Conservation (phyloP, 2,113 vertebrate genomes). For the Oceanodroma tethys region DNA sequence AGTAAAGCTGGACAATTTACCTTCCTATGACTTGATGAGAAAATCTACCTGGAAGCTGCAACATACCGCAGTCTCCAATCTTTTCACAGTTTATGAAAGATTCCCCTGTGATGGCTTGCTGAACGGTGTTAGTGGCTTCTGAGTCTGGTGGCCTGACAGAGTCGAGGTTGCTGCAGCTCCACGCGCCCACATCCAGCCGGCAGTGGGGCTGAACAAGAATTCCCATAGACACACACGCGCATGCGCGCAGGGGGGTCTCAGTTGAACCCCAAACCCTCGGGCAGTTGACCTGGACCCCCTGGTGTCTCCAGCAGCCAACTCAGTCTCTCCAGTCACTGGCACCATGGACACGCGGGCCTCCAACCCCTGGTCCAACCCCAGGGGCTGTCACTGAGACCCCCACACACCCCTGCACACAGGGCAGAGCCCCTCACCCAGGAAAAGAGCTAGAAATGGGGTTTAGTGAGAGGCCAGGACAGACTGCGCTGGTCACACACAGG, state of each 20-base stretch:
- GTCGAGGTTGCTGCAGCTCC: neutral
- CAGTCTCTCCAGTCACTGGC: neutral
- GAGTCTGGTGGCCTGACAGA: too few relatives aligned
- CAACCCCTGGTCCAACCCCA: accelerated
- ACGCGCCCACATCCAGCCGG: accelerated
- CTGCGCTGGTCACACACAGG: neutral
- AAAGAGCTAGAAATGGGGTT: neutral
- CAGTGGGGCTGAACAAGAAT: accelerated
- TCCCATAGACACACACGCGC: neutral
- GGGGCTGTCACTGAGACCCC: neutral
- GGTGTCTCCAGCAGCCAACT: neutral
- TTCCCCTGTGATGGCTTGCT: neutral
- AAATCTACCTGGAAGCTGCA: neutral
- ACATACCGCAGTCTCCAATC: neutral
- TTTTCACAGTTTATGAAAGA: neutral
- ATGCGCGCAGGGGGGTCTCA: neutral
- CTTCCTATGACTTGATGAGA: neutral
- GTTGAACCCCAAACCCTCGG: neutral
- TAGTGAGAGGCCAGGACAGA: neutral
- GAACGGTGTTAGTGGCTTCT: accelerated
- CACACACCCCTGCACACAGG: neutral
- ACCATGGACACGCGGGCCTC: neutral
- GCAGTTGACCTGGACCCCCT: neutral
- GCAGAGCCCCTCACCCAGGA: neutral
- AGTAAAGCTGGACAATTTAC: neutral